Evolutionary conservation across 1,140 invertebrate genomes (phyloP), one percentile per base, ranked within the genome.

Genomic region (Drosophila paulistorum): DNA sequence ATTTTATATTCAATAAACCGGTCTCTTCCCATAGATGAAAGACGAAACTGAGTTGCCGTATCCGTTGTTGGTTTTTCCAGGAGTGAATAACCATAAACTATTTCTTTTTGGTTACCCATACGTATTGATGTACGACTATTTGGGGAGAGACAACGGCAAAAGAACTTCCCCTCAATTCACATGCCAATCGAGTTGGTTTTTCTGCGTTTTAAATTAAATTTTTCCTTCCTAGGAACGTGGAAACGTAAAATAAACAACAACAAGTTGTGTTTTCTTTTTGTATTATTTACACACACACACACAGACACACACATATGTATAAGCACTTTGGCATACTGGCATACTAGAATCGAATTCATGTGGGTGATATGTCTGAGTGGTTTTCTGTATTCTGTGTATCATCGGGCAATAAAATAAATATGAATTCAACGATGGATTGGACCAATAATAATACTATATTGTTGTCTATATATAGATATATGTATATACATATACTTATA

Each of bases 391-490:
- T 63, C 63, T 30, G 48, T 33, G 67, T 74, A 51, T 51, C 45
- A 51, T 76, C 81, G 54, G 54, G 64, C 82, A 74, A 76, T 87
- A 76, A 86, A 87, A 87, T 87, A 86, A 87, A 86, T 86, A 86
- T 86, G 83, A 73, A 68, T 71, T 57, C 64, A 26, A 57, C 65
- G 30, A 68, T 80, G 59, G 65, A 81, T 81, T 80, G 81, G 65
- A 51, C 62, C 57, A 35, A 62, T 39, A 62, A 62, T 62, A 68
- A 68, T 69, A 81, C 68, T 67, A 77, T 65, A 65, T 68, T 59
- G 10, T 58, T 13, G 65, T 13, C n/a, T 68, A 76, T 75, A 76
- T 65, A 73, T 17, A 17, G 17, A 17, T 17, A 17, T 17, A 17
- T 17, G 17, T 17, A 17, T 72, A 60, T 35, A 71, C 45, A 26